Percentiles rank a stretch among this genome's conserved stretches.
These are phyloP conservation scores for Conus canariensis DNA, from an alignment of 2,888 invertebrate species.

Conservation along the genomic window DNA sequence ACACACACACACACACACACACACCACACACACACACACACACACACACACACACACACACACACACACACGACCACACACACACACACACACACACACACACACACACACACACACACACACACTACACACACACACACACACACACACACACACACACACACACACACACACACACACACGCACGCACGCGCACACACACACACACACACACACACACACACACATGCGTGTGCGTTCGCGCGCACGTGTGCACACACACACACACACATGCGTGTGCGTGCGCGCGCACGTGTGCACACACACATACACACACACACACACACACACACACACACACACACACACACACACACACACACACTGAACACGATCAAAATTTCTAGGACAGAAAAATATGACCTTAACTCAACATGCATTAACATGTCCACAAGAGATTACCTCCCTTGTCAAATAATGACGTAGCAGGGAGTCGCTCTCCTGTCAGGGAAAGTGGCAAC, in stretches of 20 bases:
- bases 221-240: background rate
- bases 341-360: constrained; percentile 14
- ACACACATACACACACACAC: constrained; percentile 14
- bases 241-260: background rate
- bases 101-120: background rate
- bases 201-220: constrained; percentile 10
- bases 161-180: background rate
- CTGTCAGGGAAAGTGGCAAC: too few relatives aligned
- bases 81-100: constrained; percentile 10
- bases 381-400: too few relatives aligned
- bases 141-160: background rate
- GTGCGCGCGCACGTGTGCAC: background rate
- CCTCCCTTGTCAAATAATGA: too few relatives aligned
- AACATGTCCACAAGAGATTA: too few relatives aligned
- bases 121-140: background rate
- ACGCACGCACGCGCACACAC: background rate
- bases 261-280: background rate
- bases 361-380: background rate
- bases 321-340: constrained; percentile 14
- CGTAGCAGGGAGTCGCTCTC: too few relatives aligned
- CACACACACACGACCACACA: background rate
- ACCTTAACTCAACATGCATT: too few relatives aligned
- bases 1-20: background rate
- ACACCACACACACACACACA: background rate
- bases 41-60: background rate